These are phyloP conservation scores for Pagrus major DNA, from an alignment of 2,113 vertebrate genomes.

Conservation along the genomic window DNA sequence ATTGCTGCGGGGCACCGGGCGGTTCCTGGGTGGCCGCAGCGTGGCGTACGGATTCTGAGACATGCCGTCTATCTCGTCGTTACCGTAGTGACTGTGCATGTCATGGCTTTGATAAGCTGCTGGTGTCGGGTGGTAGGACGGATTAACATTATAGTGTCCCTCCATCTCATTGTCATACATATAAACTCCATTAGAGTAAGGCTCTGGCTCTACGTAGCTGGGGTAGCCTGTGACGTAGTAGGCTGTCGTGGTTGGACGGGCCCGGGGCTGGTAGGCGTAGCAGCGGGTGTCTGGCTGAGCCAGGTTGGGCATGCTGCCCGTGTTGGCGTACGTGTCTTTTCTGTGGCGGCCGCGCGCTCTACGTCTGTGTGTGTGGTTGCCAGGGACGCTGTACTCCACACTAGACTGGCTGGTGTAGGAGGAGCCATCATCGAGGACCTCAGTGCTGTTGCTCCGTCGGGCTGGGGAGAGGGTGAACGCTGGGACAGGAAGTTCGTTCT, in stretches of 20 bases:
- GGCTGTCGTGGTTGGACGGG: slow-evolving; percentile 85
- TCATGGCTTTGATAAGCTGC: slow-evolving; percentile 84
- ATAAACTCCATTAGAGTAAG: slow-evolving; percentile 84
- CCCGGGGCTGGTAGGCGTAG: slow-evolving; percentile 80
- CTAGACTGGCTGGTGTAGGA: slow-evolving; percentile 99
- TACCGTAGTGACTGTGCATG: slow-evolving; percentile 83
- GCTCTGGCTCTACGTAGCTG: slow-evolving; percentile 83
- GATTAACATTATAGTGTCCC: slow-evolving; percentile 94
- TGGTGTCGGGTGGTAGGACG: slow-evolving; percentile 74
- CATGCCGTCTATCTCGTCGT: slow-evolving; percentile 86
- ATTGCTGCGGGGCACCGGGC: slow-evolving; percentile 76
- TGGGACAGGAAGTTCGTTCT: slow-evolving; percentile 80
- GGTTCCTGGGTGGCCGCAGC: slow-evolving; percentile 88
- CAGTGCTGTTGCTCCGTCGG: slow-evolving; percentile 95
- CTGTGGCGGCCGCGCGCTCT: slow-evolving; percentile 88
- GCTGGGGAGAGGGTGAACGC: slow-evolving; percentile 83
- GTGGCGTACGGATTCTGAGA: slow-evolving; percentile 93
- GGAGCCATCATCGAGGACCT: slow-evolving; percentile 94
- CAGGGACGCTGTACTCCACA: slow-evolving; percentile 85
- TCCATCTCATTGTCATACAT: slow-evolving; percentile 91
- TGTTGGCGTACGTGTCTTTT: slow-evolving; percentile 88
- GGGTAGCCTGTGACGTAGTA: slow-evolving; percentile 92
- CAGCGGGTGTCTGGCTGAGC: slow-evolving; percentile 88
- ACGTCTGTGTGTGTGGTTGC: slow-evolving; percentile 85
- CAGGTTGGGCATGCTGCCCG: slow-evolving; percentile 97